Conservation (phyloP, 2,888 invertebrate species). For the Desoria tigrina region DNA sequence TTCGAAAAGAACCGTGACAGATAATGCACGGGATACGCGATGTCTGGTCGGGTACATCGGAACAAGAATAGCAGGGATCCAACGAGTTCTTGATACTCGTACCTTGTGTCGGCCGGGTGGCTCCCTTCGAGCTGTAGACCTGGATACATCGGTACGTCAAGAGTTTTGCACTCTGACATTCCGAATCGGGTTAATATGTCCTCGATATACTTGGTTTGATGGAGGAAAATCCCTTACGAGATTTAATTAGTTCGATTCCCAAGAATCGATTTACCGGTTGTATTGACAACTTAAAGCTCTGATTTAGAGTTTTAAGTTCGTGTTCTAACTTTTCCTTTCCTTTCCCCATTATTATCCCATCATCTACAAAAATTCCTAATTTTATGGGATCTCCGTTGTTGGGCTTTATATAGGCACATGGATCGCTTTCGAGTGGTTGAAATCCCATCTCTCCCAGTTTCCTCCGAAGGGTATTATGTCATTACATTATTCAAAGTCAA, state of each 20-base stretch:
- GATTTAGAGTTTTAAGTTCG: slow-evolving; percentile 1
- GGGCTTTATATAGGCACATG: slow-evolving; percentile 24
- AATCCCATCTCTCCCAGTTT: slow-evolving; percentile 30
- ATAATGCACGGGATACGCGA: slow-evolving; percentile 46
- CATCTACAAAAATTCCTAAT: slow-evolving; percentile 49
- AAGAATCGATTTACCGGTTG: slow-evolving; percentile 17
- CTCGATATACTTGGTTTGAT: slow-evolving; percentile 21
- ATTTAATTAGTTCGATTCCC: slow-evolving; percentile 32
- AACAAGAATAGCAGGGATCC: slow-evolving; percentile 50
- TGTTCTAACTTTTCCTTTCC: neutral
- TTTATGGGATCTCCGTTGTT: slow-evolving; percentile 13
- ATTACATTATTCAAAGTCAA: too few relatives aligned
- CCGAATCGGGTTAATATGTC: slow-evolving; percentile 21
- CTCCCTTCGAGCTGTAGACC: neutral
- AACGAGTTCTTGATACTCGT: slow-evolving; percentile 41
- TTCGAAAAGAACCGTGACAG: slow-evolving; percentile 21
- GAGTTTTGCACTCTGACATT: slow-evolving; percentile 30
- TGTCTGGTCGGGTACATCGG: slow-evolving; percentile 46
- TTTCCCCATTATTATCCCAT: slow-evolving; percentile 28
- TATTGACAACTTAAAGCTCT: slow-evolving; percentile 19
- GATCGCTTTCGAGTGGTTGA: slow-evolving; percentile 25
- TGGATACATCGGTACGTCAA: slow-evolving; percentile 25
- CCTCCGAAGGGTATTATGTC: slow-evolving; percentile 37
- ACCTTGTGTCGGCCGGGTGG: neutral
- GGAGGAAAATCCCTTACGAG: slow-evolving; percentile 28